Evolutionary conservation across 2,797 vertebrate genomes (phyloP), one percentile per base, ranked within the genome.

Genomic region (Xiphorhynchus erythropygius): DNA sequence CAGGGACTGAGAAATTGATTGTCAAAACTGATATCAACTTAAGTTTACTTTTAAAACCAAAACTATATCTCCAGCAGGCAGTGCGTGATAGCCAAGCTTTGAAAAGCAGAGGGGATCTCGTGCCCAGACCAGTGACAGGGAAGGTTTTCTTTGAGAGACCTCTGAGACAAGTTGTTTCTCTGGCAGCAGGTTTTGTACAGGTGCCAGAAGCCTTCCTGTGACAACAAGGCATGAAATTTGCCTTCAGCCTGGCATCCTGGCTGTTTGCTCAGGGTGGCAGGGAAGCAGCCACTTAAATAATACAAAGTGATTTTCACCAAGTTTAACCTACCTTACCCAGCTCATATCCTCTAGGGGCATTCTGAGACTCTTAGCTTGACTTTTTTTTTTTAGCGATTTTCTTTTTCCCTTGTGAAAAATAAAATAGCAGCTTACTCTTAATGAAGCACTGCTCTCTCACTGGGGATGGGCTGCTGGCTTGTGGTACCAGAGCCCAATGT

Each of bases 121-220:
- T 10, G 52, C 30, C 23, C 35, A 63, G 76, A 21, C 32, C 47
- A 41, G 2, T 3, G 19, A 13, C 30, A 89, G 28, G 67, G 59
- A 42, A 10, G 52, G 50, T 17, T 92, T 91, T 63, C 69, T 87
- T 71, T 56, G 70, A 68, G 78, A 33, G 37, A 16, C 60, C 87
- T 56, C 13, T 4, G 46, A 90, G 60, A 83, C 22, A 25, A 93
- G 78, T 77, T 14, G 3, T 62, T 74, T 70, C 39, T 82, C 52
- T 92, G 92, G 86, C 87, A 74, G 17, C 15, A 13, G 15, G 13
- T 86, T 33, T 67, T 80, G 67, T 81, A 3, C 2, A 47, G 62
- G 6, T 93, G 80, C 80, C 91, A 95, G 74, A n/a, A 95, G 32
- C 59, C 69, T 93, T 88, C 70, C 50, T 94, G 77, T 93, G 77